Evolutionary conservation across 2,113 vertebrate species (phyloP).

Genomic region (Psammodynastes pulverulentus): DNA sequence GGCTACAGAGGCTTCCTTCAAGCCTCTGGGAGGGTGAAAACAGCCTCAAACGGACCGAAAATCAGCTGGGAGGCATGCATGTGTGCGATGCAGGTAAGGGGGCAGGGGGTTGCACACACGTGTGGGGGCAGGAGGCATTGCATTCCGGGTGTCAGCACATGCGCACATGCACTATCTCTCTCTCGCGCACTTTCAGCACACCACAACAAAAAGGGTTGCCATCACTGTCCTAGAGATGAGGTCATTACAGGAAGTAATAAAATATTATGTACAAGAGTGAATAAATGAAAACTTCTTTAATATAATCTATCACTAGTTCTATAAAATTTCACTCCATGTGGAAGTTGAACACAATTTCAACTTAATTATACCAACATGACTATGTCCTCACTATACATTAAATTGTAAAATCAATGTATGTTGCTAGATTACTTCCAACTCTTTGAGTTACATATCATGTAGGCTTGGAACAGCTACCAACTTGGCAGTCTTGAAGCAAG

Average conservation of each 20-base stretch:
- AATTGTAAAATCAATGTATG: background rate
- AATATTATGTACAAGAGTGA: background rate
- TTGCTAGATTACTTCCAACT: background rate
- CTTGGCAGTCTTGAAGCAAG: background rate
- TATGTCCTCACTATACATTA: background rate
- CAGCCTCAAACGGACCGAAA: too few species aligned
- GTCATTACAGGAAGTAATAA: background rate
- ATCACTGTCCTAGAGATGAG: background rate
- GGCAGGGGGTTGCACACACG: too few species aligned
- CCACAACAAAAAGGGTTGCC: too few species aligned
- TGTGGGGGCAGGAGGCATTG: too few species aligned
- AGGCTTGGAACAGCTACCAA: background rate
- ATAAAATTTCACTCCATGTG: background rate
- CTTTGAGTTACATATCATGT: background rate
- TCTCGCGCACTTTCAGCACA: too few species aligned
- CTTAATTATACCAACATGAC: background rate
- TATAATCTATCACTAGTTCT: background rate
- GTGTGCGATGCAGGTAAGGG: too few species aligned
- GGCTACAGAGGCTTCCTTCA: too few species aligned
- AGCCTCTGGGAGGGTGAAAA: too few species aligned
- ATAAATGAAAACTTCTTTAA: background rate
- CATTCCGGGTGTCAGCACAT: too few species aligned
- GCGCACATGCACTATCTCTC: too few species aligned
- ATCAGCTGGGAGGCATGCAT: too few species aligned
- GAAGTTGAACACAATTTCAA: background rate